Conservation (phyloP, 2,113 vertebrate genomes). For the Otocyon megalotis region DNA sequence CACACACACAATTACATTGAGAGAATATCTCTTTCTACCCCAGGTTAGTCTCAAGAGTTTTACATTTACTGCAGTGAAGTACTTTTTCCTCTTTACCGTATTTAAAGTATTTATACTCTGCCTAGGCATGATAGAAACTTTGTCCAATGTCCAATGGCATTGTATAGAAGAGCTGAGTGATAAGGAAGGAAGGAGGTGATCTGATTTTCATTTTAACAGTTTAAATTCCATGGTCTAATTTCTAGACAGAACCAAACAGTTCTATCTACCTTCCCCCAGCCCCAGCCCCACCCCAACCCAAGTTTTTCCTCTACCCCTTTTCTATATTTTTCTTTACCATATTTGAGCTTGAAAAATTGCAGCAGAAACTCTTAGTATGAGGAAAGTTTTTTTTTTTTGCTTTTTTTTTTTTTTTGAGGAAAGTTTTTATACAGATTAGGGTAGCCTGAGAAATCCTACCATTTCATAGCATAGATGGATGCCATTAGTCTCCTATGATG, state of each 20-base stretch:
- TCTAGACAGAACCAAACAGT: neutral
- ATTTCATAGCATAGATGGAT: neutral
- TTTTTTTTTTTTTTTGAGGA: neutral
- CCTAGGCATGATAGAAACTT: neutral
- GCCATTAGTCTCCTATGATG: accelerated
- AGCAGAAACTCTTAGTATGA: neutral
- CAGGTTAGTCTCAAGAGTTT: neutral
- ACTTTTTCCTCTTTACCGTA: neutral
- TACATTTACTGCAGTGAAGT: neutral
- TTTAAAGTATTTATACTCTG: slow-evolving; percentile 55
- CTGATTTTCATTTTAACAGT: neutral
- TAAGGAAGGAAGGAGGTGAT: neutral
- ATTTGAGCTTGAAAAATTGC: neutral
- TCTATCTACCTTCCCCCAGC: neutral
- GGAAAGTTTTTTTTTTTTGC: neutral
- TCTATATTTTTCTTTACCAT: neutral
- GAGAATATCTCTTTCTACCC: neutral
- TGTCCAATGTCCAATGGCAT: neutral
- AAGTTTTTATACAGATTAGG: neutral
- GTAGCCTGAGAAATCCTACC: neutral
- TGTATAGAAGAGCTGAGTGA: neutral
- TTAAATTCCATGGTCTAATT: neutral
- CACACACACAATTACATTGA: neutral
- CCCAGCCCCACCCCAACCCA: neutral
- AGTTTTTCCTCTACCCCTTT: neutral